Evolutionary conservation across 2,888 invertebrate genomes (phyloP).

Genomic region (Drosophila antonietae): DNA sequence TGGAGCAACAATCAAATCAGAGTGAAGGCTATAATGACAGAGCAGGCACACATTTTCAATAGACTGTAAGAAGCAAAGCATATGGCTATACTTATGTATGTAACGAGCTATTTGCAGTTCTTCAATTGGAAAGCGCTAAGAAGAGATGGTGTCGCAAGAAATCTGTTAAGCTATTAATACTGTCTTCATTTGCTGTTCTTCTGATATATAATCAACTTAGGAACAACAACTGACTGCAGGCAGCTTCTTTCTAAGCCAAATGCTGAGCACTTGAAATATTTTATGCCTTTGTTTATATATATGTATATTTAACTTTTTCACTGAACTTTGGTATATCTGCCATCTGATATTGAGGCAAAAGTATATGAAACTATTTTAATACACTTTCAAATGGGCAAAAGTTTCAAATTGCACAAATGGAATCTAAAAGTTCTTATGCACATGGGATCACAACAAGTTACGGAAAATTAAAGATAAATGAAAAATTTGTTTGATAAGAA

Average conservation of each 20-base stretch:
- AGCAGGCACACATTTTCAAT: neutral
- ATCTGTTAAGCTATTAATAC: neutral
- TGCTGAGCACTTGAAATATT: too few species aligned
- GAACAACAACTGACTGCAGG: too few species aligned
- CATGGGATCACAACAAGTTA: neutral
- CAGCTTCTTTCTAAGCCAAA: too few species aligned
- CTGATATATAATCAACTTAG: too few species aligned
- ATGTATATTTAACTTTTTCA: too few species aligned
- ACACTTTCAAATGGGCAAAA: too few species aligned
- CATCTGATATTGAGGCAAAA: too few species aligned
- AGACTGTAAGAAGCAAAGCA: neutral
- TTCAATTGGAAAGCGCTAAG: neutral
- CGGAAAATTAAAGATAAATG: too few species aligned
- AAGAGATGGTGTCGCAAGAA: neutral
- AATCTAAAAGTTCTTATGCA: neutral
- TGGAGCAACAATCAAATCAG: neutral
- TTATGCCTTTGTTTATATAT: too few species aligned
- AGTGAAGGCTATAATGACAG: neutral
- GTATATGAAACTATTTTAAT: too few species aligned
- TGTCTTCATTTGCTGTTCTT: neutral
- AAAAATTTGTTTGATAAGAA: too few species aligned
- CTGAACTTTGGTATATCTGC: too few species aligned
- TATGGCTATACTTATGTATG: neutral
- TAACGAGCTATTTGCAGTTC: neutral
- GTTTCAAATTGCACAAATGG: neutral